Conservation (phyloP, 30 jellyfish, hydroid and myxozoan species). For the Cassiopea xamachana region DNA sequence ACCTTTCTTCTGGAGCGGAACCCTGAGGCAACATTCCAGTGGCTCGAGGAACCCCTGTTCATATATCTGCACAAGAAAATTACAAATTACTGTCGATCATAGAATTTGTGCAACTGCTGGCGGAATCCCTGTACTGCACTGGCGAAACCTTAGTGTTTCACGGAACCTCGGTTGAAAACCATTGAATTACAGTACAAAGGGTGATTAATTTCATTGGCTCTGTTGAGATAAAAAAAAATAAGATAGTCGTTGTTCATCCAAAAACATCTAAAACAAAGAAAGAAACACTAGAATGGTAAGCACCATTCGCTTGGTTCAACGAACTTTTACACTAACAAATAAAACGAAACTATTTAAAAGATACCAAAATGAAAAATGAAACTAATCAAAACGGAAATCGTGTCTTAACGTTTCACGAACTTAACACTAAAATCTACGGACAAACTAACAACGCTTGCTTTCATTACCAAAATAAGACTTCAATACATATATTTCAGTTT, state of each 20-base stretch:
- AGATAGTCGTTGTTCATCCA: neutral
- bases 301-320: neutral
- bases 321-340: neutral
- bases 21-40: neutral
- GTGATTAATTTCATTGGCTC: neutral
- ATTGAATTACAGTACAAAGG: too few relatives aligned
- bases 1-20: neutral
- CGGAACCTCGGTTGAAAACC: neutral
- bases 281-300: neutral
- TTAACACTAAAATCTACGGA: neutral
- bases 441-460: neutral
- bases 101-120: neutral
- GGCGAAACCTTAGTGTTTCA: neutral
- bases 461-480: neutral
- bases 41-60: too few relatives aligned
- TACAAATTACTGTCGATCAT: neutral
- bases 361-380: neutral
- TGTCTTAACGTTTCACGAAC: neutral
- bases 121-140: neutral
- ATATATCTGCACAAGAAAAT: too few relatives aligned
- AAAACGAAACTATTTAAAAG: neutral
- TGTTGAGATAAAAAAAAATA: neutral
- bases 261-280: constrained; percentile 11
- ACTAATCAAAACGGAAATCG: neutral
- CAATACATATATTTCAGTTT: neutral